Conservation (phyloP, 2,888 invertebrate species). For the Dorcus parallelipipedus region DNA sequence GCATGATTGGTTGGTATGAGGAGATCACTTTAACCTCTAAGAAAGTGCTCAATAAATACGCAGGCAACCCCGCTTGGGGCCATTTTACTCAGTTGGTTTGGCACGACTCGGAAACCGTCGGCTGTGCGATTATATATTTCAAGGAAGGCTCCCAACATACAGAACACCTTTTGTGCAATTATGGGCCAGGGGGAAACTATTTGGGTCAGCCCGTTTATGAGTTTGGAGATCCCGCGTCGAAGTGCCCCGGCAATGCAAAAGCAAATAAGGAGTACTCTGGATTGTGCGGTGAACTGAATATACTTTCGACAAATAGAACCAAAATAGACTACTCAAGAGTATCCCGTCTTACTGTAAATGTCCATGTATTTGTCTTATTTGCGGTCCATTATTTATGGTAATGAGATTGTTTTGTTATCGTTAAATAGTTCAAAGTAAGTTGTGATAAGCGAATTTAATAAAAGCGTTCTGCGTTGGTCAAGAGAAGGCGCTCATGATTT, state of each 20-base stretch:
- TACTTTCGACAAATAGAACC: too few relatives aligned
- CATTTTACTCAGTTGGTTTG: conserved; percentile 9
- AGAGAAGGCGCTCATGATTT: too few relatives aligned
- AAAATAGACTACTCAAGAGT: too few relatives aligned
- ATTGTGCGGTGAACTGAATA: too few relatives aligned
- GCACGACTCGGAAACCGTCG: background rate
- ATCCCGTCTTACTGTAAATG: too few relatives aligned
- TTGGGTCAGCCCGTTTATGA: background rate
- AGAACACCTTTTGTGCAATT: conserved; percentile 5
- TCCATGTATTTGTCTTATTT: too few relatives aligned
- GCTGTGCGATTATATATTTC: conserved; percentile 2
- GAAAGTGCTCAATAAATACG: background rate
- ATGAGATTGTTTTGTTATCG: too few relatives aligned
- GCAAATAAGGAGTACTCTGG: too few relatives aligned
- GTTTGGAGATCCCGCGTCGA: background rate
- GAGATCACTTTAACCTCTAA: background rate
- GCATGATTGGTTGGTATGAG: background rate
- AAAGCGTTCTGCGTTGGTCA: too few relatives aligned
- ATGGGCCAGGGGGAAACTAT: conserved; percentile 7
- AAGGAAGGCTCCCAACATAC: background rate
- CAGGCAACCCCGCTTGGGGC: background rate
- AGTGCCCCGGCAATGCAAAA: background rate
- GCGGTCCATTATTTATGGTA: too few relatives aligned
- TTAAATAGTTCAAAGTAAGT: too few relatives aligned
- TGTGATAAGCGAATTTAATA: too few relatives aligned